Percentiles rank a stretch among this genome's conserved stretches.
phyloP scores from a whole-genome alignment of 2,113 vertebrate genomes.

The Excalfactoria chinensis region DNA sequence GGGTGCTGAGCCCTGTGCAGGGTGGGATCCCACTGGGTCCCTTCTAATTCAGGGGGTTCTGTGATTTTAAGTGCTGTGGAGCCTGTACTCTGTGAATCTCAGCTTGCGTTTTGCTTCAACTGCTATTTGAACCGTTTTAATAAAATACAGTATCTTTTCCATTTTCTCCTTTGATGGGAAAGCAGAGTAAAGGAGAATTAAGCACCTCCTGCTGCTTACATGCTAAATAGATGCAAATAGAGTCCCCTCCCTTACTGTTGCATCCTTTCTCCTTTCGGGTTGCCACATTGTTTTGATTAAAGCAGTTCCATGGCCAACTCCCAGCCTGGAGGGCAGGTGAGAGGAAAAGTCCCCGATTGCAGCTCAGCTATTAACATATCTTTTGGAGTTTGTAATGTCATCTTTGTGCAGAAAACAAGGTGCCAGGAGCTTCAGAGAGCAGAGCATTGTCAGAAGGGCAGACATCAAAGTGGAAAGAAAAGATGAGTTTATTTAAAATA shows the following conservation, averaged over 20 bases:
- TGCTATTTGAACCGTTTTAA: neutral
- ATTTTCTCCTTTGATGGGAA: constrained; percentile 21
- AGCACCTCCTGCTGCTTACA: neutral
- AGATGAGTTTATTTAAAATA: constrained; percentile 63
- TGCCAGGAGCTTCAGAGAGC: constrained; percentile 14
- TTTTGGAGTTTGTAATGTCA: constrained; percentile 34
- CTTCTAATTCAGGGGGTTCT: no score
- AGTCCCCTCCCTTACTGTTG: neutral
- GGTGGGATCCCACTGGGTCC: neutral
- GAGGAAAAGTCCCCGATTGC: constrained; percentile 38
- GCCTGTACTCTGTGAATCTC: neutral
- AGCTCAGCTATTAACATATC: constrained; percentile 41
- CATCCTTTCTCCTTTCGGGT: constrained; percentile 15
- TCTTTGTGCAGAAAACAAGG: neutral
- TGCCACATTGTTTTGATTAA: constrained; percentile 63
- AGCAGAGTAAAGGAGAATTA: neutral
- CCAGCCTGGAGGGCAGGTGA: constrained; percentile 66
- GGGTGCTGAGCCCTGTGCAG: neutral
- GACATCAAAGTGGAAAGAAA: constrained; percentile 56
- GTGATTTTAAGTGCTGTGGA: neutral
- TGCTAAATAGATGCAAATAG: constrained; percentile 56
- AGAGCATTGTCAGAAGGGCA: constrained; percentile 2
- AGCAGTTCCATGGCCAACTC: constrained; percentile 37
- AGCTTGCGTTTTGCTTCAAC: neutral
- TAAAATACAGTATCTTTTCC: neutral